Conservation (phyloP, 2,797 vertebrate species). For the Helarctos malayanus region DNA sequence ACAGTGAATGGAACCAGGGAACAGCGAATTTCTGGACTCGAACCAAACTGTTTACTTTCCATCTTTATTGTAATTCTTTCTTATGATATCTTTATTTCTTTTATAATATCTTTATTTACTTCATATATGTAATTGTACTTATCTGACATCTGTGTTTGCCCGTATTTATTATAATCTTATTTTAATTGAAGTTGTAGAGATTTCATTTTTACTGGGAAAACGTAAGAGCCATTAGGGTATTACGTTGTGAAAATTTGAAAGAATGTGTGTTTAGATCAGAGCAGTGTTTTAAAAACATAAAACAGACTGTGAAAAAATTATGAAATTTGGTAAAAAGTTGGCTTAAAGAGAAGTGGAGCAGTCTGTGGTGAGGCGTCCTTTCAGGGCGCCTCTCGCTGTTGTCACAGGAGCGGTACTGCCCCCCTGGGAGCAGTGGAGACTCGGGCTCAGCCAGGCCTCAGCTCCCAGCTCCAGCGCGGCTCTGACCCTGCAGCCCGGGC, state of each 20-base stretch:
- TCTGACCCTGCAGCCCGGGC: not conserved
- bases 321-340: not conserved
- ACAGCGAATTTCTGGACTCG: not conserved
- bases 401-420: rapidly evolving
- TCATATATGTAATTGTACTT: not conserved
- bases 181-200: not conserved
- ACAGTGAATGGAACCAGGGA: rapidly evolving
- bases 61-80: not conserved
- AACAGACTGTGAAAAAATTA: not conserved
- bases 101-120: not conserved
- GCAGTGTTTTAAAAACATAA: not conserved
- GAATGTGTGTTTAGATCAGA: not conserved
- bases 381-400: rapidly evolving
- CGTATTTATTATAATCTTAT: not conserved
- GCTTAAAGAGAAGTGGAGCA: rapidly evolving
- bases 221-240: not conserved
- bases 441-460: rapidly evolving
- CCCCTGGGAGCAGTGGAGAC: rapidly evolving
- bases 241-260: not conserved
- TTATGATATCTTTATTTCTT: not conserved
- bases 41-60: not conserved
- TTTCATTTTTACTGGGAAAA: not conserved
- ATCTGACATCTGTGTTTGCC: not conserved
- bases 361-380: rapidly evolving
- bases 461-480: not conserved